phyloP scores from a whole-genome alignment of 1,140 invertebrate genomes.

The Euura lappo region DNA sequence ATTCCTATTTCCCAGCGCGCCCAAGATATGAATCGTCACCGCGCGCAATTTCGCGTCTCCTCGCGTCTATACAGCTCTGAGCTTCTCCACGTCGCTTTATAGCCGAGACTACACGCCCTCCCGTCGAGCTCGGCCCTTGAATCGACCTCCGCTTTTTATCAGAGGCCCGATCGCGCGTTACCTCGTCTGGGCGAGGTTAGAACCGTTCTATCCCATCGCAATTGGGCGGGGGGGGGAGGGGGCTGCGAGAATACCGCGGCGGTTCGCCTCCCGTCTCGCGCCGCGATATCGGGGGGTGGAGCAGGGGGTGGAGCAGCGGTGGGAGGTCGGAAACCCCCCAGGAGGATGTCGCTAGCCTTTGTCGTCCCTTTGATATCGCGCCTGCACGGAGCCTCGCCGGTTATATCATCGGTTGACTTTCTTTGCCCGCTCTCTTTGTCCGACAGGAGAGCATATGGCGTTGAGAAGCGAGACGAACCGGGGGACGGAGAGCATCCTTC shows the following conservation, averaged over 20 bases:
- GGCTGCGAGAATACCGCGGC: not conserved
- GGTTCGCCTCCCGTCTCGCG: not conserved
- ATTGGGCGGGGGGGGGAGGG: no score
- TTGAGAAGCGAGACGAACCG: not conserved
- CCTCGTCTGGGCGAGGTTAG: no score
- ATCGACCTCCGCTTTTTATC: not conserved
- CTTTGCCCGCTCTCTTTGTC: constrained; percentile 1
- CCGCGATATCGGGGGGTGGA: not conserved
- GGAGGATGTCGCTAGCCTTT: not conserved
- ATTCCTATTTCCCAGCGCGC: not conserved
- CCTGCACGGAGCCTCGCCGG: not conserved
- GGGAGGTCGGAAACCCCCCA: not conserved
- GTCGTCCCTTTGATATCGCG: not conserved
- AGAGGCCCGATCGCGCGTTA: not conserved
- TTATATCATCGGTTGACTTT: not conserved
- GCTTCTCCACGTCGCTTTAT: not conserved
- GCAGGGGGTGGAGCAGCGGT: not conserved
- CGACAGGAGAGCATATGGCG: not conserved
- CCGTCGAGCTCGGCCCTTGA: not conserved
- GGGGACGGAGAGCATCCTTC: no score
- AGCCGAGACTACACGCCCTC: not conserved
- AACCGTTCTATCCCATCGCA: no score
- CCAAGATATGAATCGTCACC: constrained; percentile 4
- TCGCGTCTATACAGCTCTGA: not conserved
- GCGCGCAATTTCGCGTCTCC: not conserved